phyloP scores from a whole-genome alignment of 2,797 vertebrate genomes.

The Oophaga sylvatica region DNA sequence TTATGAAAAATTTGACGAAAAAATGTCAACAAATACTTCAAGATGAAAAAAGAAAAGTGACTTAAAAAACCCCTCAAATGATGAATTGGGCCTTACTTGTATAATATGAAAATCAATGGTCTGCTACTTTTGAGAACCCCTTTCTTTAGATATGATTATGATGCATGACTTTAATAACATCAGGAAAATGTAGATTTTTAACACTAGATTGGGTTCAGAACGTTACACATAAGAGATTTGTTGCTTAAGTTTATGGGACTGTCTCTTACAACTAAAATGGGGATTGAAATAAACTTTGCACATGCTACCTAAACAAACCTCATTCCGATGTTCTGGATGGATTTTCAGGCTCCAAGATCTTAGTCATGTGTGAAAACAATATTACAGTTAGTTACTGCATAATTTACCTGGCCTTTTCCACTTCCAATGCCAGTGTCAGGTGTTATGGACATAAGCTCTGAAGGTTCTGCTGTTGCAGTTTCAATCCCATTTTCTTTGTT shows the following conservation, averaged over 20 bases:
- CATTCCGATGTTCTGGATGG: no score
- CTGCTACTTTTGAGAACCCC: no score
- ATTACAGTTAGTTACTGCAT: not conserved
- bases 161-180: no score
- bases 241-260: not conserved
- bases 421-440: conserved; percentile 66
- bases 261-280: not conserved
- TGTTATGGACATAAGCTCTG: conserved; percentile 48
- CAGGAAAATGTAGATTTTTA: no score
- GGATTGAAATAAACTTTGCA: not conserved
- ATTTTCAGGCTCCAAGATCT: not conserved
- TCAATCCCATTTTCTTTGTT: conserved; percentile 7
- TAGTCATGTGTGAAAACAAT: not conserved
- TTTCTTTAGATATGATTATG: no score
- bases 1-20: no score
- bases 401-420: conserved; percentile 22
- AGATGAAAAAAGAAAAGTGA: no score
- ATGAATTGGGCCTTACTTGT: no score
- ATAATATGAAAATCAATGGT: no score
- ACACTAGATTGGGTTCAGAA: no score
- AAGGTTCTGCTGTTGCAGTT: conserved; percentile 38
- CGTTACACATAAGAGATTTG: not conserved
- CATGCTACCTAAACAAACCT: not conserved
- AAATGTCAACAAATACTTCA: no score
- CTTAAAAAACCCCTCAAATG: no score